Conservation (phyloP, 2,888 invertebrate genomes). For the Agonum fuliginosum region DNA sequence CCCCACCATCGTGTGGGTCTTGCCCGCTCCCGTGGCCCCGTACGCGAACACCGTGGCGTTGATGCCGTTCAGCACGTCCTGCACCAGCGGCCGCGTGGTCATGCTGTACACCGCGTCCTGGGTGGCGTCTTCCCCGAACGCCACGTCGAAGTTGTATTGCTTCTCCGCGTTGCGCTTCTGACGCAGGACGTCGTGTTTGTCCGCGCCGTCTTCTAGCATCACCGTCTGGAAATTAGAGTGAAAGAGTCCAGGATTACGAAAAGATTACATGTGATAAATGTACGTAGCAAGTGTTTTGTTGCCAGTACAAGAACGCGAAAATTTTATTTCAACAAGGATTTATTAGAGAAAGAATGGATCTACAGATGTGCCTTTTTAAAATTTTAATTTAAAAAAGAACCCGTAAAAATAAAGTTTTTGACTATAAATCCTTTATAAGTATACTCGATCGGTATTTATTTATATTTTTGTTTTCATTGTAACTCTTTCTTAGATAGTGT, state of each 20-base stretch:
- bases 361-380: too few species aligned
- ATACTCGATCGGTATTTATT: too few species aligned
- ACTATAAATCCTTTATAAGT: too few species aligned
- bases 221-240: constrained; percentile 75
- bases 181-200: constrained; percentile 78
- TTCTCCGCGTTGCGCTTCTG: constrained; percentile 85
- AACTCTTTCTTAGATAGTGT: too few species aligned
- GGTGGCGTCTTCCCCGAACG: constrained; percentile 89
- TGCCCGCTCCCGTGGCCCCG: constrained; percentile 93
- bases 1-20: constrained; percentile 94
- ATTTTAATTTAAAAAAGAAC: too few species aligned
- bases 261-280: neutral
- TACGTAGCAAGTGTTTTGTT: too few species aligned
- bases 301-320: too few species aligned
- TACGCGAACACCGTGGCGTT: constrained; percentile 98
- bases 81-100: constrained; percentile 90
- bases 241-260: constrained; percentile 33
- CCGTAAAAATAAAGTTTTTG: too few species aligned
- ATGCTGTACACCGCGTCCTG: constrained; percentile 93
- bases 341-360: too few species aligned
- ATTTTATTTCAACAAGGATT: too few species aligned
- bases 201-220: constrained; percentile 80
- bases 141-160: constrained; percentile 92
- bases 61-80: constrained; percentile 85
- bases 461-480: too few species aligned